A percentile compares a stretch with the other conserved stretches of the same genome.
phyloP scores from a whole-genome alignment of 2,113 vertebrate species.

The Cyprinodon variegatus region DNA sequence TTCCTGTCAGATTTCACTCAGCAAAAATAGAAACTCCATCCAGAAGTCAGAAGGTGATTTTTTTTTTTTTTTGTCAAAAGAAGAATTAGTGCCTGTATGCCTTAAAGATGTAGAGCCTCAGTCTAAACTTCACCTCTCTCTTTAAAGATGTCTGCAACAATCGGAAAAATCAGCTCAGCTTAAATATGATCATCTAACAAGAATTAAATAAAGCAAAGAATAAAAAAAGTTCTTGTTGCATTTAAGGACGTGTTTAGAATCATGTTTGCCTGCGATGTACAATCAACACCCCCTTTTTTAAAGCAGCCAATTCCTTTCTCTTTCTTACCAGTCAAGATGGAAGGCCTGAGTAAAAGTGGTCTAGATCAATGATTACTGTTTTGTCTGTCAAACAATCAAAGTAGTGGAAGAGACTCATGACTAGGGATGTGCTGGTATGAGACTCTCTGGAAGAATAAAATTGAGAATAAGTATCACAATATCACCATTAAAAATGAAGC shows the following conservation, averaged over 20 bases:
- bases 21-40: slow-evolving; percentile 21
- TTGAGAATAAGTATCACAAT: too few relatives aligned
- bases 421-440: not conserved
- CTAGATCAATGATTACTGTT: not conserved
- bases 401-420: too few relatives aligned
- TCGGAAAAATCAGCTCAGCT: slow-evolving; percentile 22
- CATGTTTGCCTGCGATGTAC: slow-evolving; percentile 64
- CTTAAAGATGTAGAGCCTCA: slow-evolving; percentile 57
- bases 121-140: slow-evolving; percentile 6
- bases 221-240: slow-evolving; percentile 22
- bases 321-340: slow-evolving; percentile 27
- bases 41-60: not conserved
- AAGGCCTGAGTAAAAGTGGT: not conserved
- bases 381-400: not conserved
- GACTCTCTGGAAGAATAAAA: not conserved
- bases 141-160: slow-evolving; percentile 49
- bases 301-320: not conserved
- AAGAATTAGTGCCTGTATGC: slow-evolving; percentile 54
- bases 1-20: slow-evolving; percentile 16
- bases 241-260: slow-evolving; percentile 27
- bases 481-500: not conserved
- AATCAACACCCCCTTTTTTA: slow-evolving; percentile 53
- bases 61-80: slow-evolving; percentile 3
- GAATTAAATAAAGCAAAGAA: slow-evolving; percentile 20
- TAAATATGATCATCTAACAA: slow-evolving; percentile 50